phyloP scores from a whole-genome alignment of 2,797 vertebrate genomes.

The Tenualosa thibaudeaui region DNA sequence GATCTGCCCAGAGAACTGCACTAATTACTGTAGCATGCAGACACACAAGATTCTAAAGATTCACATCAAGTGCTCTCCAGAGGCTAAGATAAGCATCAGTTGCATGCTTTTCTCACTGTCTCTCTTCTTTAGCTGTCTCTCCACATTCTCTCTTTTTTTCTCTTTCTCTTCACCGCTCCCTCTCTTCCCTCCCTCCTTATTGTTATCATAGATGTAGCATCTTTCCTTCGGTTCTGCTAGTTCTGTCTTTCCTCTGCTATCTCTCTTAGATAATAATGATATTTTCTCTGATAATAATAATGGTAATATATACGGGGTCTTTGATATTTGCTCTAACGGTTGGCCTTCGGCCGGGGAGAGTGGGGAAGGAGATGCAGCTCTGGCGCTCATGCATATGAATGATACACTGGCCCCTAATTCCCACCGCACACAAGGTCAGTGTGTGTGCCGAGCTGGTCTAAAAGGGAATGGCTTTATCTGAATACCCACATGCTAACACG shows the following conservation, averaged over 20 bases:
- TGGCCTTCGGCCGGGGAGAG: neutral
- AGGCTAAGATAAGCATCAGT: neutral
- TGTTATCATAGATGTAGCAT: neutral
- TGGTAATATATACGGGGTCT: slow-evolving; percentile 6
- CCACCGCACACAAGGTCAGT: slow-evolving; percentile 20
- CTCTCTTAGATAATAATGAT: slow-evolving; percentile 10
- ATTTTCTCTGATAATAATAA: slow-evolving; percentile 8
- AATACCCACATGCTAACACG: slow-evolving; percentile 14
- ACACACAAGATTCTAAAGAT: neutral
- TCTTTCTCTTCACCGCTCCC: neutral
- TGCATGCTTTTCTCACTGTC: neutral
- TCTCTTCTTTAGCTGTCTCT: neutral
- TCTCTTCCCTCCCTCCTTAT: neutral
- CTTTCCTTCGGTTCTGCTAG: neutral
- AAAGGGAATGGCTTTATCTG: neutral
- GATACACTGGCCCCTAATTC: neutral
- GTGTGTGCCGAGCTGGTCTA: neutral
- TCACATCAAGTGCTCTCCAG: slow-evolving; percentile 5
- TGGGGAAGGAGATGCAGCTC: neutral
- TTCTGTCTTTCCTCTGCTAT: neutral
- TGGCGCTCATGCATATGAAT: slow-evolving; percentile 13
- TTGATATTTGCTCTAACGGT: slow-evolving; percentile 6
- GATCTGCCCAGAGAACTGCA: neutral
- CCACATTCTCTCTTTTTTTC: neutral
- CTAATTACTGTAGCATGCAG: slow-evolving; percentile 11